Percentiles rank a stretch among this genome's conserved stretches.
These are phyloP conservation scores for Rhagonycha fulva DNA, from an alignment of 2,888 invertebrate genomes.

Conservation along the genomic window DNA sequence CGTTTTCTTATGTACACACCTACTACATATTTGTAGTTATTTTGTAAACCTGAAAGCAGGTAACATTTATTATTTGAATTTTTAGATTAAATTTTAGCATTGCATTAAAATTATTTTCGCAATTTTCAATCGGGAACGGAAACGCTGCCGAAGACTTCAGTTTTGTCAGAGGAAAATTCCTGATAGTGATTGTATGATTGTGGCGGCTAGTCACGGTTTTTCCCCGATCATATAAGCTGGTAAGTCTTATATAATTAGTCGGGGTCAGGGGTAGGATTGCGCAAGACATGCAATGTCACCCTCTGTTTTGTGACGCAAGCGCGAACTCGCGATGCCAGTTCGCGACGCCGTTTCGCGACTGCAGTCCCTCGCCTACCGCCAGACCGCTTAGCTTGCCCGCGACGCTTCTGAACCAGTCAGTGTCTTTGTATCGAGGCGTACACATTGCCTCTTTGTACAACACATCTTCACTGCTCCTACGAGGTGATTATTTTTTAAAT, in stretches of 20 bases:
- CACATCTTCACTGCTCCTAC: constrained; percentile 29
- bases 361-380: constrained; percentile 57
- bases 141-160: background rate
- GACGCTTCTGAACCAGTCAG: constrained; percentile 54
- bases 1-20: background rate
- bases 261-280: constrained; percentile 45
- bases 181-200: constrained; percentile 11
- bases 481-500: constrained; percentile 32
- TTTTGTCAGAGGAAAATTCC: constrained; percentile 24
- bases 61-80: too few species aligned
- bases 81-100: too few species aligned
- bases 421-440: constrained; percentile 55
- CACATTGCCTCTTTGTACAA: constrained; percentile 38
- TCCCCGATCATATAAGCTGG: constrained; percentile 30
- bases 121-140: background rate
- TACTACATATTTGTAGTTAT: background rate
- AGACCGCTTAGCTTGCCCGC: constrained; percentile 57
- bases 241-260: constrained; percentile 33
- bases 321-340: constrained; percentile 44
- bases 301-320: constrained; percentile 38
- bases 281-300: constrained; percentile 44
- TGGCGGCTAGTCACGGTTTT: constrained; percentile 27
- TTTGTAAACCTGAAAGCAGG: background rate
- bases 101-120: background rate
- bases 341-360: constrained; percentile 54